Base-by-base conservation (phyloP, 2,113 vertebrate genomes). In the Cephalopterus ornatus region DNA sequence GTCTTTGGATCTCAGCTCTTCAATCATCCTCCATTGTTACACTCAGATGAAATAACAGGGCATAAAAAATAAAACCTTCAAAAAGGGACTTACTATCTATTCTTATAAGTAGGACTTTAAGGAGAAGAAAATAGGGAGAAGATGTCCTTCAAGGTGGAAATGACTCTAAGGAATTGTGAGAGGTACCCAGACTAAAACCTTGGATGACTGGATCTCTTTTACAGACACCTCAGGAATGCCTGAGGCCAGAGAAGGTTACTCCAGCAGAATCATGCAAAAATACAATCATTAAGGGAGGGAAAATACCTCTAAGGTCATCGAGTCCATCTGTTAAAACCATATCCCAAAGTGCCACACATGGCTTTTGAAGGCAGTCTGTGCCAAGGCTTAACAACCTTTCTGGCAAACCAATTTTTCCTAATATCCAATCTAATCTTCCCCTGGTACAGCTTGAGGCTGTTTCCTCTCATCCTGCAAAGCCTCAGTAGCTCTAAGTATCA, bases 21-120 rank as follows among this genome's bases (percentile, higher is more conserved):
- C 97, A 98, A 97, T 98, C 96, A 98, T 96, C 41, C 87, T 97
- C 78, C 73, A 96, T 97, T 97, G 91, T 98, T 96, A 47, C 37
- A 80, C 37, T 75, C 81, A 78, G 66, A 85, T 88, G 39, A 75
- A 95, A 95, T 97, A 96, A 79, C 27, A 85, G 35, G 56, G 24
- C 72, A 94, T 85, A 89, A 91, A 92, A 96, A 96, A 97, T 55
- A 76, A 85, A 95, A 83, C 33, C 66, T 84, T 73, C 68, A 65
- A 55, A 81, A 53, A 47, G 7, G 11, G 18, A 71, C 32, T 86
- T 61, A 78, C 89, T 78, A 47, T 95, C 39, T 82, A 89, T 91
- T 92, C 46, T 66, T 84, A 14, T 61, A 76, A 91, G 44, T 67
- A 93, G 87, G 30, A 66, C 47, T 59, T 65, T 9, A 14, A 26